Evolutionary conservation across 2,797 vertebrate species (phyloP).

Genomic region (Xiphophorus birchmanni): DNA sequence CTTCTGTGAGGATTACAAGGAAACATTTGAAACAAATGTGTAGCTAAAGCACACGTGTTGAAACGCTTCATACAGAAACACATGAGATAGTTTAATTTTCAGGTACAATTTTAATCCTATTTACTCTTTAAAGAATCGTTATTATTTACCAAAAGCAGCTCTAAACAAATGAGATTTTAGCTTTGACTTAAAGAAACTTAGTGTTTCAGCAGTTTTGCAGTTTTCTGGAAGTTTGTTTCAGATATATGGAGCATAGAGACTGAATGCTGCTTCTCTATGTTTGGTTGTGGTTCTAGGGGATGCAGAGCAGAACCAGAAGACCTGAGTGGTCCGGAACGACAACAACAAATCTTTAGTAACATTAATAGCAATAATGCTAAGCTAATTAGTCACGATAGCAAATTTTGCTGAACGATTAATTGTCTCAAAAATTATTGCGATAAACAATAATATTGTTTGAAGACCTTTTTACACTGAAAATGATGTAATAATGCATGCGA

Average conservation of each 20-base stretch:
- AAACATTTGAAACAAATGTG: background rate
- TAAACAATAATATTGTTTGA: no score
- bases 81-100: background rate
- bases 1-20: constrained; percentile 36
- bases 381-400: no score
- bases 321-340: no score
- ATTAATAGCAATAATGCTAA: no score
- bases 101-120: background rate
- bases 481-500: no score
- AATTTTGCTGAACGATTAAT: no score
- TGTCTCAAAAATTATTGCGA: no score
- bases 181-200: background rate
- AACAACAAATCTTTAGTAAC: no score
- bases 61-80: background rate
- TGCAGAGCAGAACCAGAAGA: background rate
- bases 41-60: background rate
- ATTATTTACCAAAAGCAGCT: background rate
- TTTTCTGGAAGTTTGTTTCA: background rate
- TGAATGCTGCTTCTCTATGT: background rate
- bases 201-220: no score
- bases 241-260: background rate
- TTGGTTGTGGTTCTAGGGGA: background rate
- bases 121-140: background rate
- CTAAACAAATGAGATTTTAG: background rate
- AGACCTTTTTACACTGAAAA: no score